A percentile compares a stretch with the other conserved stretches of the same genome.
Evolutionary conservation across 1,140 invertebrate genomes (phyloP).

Genomic region (honey bee (Apis mellifera)): Amel_HAv3.1 CM009933.2:1876501-1877000

Average conservation of each 20-base stretch:
- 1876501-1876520: background rate
- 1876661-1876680: constrained; percentile 90
- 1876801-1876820: constrained; percentile 87
- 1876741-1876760: constrained; percentile 69
- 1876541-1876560: background rate
- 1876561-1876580: background rate
- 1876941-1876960: constrained; percentile 87
- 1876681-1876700: constrained; percentile 87
- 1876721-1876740: constrained; percentile 74
- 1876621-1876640: constrained; percentile 92
- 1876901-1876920: constrained; percentile 91
- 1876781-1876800: constrained; percentile 77
- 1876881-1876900: constrained; percentile 91
- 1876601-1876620: constrained; percentile 18
- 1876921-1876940: constrained; percentile 93
- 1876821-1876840: constrained; percentile 91
- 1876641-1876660: constrained; percentile 94
- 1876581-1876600: constrained; percentile 9
- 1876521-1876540: background rate
- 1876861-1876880: constrained; percentile 94
- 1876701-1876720: constrained; percentile 79
- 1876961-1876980: constrained; percentile 90
- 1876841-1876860: constrained; percentile 88
- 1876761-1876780: constrained; percentile 60
- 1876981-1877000: constrained; percentile 85